Percentiles rank a stretch among this genome's conserved stretches.
Conservation (phyloP, 2,888 invertebrate genomes). For the Tineola bisselliella region DNA sequence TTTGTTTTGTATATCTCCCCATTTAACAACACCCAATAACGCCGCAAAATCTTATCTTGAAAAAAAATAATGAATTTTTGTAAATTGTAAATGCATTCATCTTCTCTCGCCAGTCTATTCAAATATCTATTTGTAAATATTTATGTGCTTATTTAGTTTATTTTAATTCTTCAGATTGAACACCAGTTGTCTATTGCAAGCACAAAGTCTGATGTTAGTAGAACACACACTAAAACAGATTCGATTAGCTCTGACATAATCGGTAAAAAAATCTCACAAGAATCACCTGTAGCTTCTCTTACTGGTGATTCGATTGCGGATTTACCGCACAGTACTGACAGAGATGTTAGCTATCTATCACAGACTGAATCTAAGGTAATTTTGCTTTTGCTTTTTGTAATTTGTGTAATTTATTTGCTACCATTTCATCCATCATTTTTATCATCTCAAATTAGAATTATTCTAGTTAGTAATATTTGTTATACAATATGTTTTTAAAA, state of each 20-base stretch:
- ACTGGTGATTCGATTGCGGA: slow-evolving; percentile 58
- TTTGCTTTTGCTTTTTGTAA: background rate
- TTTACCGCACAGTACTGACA: slow-evolving; percentile 57
- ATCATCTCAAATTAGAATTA: too few species aligned
- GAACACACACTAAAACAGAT: slow-evolving; percentile 50
- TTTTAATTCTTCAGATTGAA: slow-evolving; percentile 36
- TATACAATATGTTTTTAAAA: too few species aligned
- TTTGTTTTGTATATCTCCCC: too few species aligned
- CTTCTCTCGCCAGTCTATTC: background rate
- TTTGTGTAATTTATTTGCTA: background rate
- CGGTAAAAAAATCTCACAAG: slow-evolving; percentile 45
- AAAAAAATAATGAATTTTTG: too few species aligned
- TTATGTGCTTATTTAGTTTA: background rate
- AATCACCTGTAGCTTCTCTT: slow-evolving; percentile 42
- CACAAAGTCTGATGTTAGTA: slow-evolving; percentile 48
- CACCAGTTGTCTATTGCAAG: slow-evolving; percentile 44
- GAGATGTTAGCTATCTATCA: slow-evolving; percentile 56
- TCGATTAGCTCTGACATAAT: slow-evolving; percentile 49
- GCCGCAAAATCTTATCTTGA: too few species aligned
- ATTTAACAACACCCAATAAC: too few species aligned
- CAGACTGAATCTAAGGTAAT: slow-evolving; percentile 62
- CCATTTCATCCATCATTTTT: background rate
- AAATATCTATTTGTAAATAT: background rate
- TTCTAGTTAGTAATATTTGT: too few species aligned
- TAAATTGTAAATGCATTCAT: background rate